Conservation (phyloP, 2,888 invertebrate genomes). For the Cantharis nigra region DNA sequence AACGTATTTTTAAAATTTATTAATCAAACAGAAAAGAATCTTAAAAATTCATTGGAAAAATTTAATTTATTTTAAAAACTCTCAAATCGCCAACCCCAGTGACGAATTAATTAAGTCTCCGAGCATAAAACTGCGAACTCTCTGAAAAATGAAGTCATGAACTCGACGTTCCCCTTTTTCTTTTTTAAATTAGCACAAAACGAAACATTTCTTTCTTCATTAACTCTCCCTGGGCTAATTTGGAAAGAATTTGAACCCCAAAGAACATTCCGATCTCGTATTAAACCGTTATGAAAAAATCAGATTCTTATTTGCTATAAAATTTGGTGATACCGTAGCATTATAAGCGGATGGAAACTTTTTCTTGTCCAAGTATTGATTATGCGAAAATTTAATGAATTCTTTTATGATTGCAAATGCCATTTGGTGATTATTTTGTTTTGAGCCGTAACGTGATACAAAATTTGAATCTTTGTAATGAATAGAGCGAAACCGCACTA, state of each 20-base stretch:
- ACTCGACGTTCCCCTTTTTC: constrained; percentile 48
- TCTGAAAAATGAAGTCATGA: constrained; percentile 51
- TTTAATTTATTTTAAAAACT: constrained; percentile 52
- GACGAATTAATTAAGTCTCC: constrained; percentile 57
- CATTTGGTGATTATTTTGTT: background rate
- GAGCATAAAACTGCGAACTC: constrained; percentile 49
- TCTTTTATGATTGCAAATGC: constrained; percentile 22
- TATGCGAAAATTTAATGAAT: constrained; percentile 47
- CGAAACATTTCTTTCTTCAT: constrained; percentile 58
- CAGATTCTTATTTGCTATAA: background rate
- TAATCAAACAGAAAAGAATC: constrained; percentile 40
- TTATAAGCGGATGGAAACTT: background rate
- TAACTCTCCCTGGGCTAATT: constrained; percentile 58
- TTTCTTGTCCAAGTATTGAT: background rate
- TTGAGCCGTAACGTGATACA: background rate
- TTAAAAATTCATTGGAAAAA: constrained; percentile 49
- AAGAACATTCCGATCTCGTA: constrained; percentile 52
- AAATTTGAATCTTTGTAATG: constrained; percentile 6
- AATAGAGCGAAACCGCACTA: constrained; percentile 8
- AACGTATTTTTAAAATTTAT: constrained; percentile 13
- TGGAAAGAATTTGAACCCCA: constrained; percentile 56
- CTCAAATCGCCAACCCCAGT: constrained; percentile 45
- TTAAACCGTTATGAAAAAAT: constrained; percentile 32
- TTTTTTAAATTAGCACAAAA: constrained; percentile 57
- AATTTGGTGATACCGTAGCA: background rate